Percentiles rank a stretch among this genome's conserved stretches.
Evolutionary conservation across 2,888 invertebrate species (phyloP).

Genomic region (Odiellus spinosus): DNA sequence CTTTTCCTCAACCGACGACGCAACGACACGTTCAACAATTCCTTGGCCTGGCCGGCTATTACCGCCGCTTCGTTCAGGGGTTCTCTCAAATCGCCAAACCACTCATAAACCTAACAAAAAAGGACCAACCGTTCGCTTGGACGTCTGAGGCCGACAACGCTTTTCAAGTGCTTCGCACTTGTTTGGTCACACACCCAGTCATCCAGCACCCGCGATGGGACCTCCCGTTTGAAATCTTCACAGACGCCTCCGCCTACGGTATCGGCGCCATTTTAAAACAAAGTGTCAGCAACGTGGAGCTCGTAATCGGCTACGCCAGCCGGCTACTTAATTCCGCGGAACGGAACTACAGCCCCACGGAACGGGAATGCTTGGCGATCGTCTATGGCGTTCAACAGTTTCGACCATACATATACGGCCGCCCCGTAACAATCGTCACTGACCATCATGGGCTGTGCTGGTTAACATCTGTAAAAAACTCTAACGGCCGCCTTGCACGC

Average conservation of each 20-base stretch:
- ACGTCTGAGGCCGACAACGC: too few relatives aligned
- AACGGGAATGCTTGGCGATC: slow-evolving; percentile 28
- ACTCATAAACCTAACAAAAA: too few relatives aligned
- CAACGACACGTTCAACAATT: too few relatives aligned
- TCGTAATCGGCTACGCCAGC: slow-evolving; percentile 20
- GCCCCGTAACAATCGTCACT: slow-evolving; percentile 25
- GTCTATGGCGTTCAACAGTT: slow-evolving; percentile 25
- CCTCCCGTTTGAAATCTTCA: slow-evolving; percentile 18
- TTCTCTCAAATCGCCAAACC: too few relatives aligned
- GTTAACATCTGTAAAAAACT: slow-evolving; percentile 4
- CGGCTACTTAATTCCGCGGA: slow-evolving; percentile 19
- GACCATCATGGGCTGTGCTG: slow-evolving; percentile 25
- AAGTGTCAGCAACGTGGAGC: slow-evolving; percentile 12
- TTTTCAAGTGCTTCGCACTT: too few relatives aligned
- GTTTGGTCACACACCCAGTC: too few relatives aligned
- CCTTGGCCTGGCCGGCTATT: too few relatives aligned
- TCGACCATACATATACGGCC: slow-evolving; percentile 26
- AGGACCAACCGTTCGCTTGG: too few relatives aligned
- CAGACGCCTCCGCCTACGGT: slow-evolving; percentile 20
- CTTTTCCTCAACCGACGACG: slow-evolving; percentile 10
- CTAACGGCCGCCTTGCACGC: slow-evolving; percentile 11
- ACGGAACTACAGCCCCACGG: slow-evolving; percentile 26
- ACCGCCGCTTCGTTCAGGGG: too few relatives aligned
- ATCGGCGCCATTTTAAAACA: slow-evolving; percentile 23
- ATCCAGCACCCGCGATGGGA: not conserved